Conservation (phyloP, 2,797 vertebrate genomes). For the Champsocephalus esox region DNA sequence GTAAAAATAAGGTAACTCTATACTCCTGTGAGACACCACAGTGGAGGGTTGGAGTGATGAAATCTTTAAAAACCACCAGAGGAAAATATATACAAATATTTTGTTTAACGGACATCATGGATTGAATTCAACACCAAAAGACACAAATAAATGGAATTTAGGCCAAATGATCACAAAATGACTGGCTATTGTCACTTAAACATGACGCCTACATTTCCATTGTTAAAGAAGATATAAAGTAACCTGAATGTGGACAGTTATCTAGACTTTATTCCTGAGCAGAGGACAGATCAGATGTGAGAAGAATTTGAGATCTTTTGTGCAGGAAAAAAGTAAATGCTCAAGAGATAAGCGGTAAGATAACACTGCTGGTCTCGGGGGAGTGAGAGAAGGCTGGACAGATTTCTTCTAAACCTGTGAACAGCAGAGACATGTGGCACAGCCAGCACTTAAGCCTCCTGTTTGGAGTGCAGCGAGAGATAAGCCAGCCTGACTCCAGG, state of each 20-base stretch:
- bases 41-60: slow-evolving; percentile 31
- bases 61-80: slow-evolving; percentile 37
- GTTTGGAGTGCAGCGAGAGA: slow-evolving; percentile 74
- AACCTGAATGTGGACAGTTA: slow-evolving; percentile 29
- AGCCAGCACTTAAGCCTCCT: slow-evolving; percentile 73
- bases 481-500: slow-evolving; percentile 76
- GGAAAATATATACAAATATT: neutral
- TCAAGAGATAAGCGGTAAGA: slow-evolving; percentile 68
- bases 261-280: slow-evolving; percentile 23
- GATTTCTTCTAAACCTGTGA: slow-evolving; percentile 73
- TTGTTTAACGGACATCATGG: neutral
- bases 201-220: slow-evolving; percentile 20
- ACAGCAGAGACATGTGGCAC: slow-evolving; percentile 71
- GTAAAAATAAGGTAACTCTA: slow-evolving; percentile 73
- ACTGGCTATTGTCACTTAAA: neutral
- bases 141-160: neutral
- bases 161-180: neutral
- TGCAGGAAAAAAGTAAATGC: slow-evolving; percentile 35
- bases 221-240: slow-evolving; percentile 19
- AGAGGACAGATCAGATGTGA: slow-evolving; percentile 38
- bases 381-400: slow-evolving; percentile 53
- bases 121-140: neutral
- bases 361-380: slow-evolving; percentile 52
- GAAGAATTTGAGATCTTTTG: slow-evolving; percentile 55
- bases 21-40: slow-evolving; percentile 54